Base-by-base conservation (phyloP, 2,797 vertebrate species). In the Tokudaia muenninki region DNA sequence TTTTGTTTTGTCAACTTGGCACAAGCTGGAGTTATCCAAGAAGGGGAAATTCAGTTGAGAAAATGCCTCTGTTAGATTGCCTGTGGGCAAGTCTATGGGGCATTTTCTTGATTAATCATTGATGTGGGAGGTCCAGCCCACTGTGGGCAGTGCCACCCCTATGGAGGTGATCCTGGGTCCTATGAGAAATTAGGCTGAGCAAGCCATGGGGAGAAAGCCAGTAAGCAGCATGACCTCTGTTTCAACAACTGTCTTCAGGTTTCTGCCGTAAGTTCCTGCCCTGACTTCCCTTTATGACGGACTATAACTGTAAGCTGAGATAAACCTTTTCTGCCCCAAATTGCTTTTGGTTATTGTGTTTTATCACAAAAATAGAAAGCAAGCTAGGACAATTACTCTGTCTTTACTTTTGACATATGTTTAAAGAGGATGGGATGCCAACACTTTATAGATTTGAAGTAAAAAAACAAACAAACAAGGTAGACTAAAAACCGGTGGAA, bases 351-450 rank as follows among this genome's bases (percentile, higher is more conserved):
- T 41, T 3, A 41, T 24, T 55, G 79, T 37, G 55, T 37, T 59
- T 81, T 81, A 81, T 81, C 52, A 80, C 50, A 80, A 80, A 26
- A 41, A 41, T 59, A 59, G 6, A 37, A 81, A 81, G 22, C 55
- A 59, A 59, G 21, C n/a, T 9, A 59, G 11, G n/a, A 65, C 82
- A 50, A 21, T 67, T 50, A n/a, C 19, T 67, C 83, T 86, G 44
- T 19, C 83, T 67, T 52, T 86, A 67, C 65, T 72, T 55, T 47
- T 52, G 47, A 72, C 41, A 63, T 88, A 6, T 63, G 65, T 72
- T 74, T 91, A 92, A 63, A 72, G 74, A 81, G 59, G 34, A 72
- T 95, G 44, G 72, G 75, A 80, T 61, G 83, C 11, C 50, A 91
- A 11, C n/a, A n/a, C 65, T 94, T 93, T 17, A 59, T 0, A 78